These are phyloP conservation scores for Ctenoplectra terminalis DNA, from an alignment of 1,140 invertebrate genomes.

Conservation along the genomic window DNA sequence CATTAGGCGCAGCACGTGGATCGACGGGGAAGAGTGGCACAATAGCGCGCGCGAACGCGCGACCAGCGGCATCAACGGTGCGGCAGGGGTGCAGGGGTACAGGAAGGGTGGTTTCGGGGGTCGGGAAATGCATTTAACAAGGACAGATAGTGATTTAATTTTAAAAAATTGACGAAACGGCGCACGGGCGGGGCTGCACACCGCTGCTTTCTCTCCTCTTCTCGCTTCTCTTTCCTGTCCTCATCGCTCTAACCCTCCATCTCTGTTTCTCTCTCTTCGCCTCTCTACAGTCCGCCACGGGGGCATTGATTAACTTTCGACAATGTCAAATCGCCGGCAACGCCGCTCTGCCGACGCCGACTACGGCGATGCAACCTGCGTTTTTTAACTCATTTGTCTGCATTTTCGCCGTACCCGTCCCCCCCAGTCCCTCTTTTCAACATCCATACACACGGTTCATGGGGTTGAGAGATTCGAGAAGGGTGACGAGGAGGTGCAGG, in stretches of 20 bases:
- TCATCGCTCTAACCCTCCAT: background rate
- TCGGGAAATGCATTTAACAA: conserved; percentile 82
- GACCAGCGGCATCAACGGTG: conserved; percentile 43
- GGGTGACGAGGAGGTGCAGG: background rate
- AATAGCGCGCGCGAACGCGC: conserved; percentile 54
- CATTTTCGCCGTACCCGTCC: conserved; percentile 62
- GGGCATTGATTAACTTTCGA: conserved; percentile 83
- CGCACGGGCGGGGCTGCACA: conserved; percentile 61
- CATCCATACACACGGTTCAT: conserved; percentile 10
- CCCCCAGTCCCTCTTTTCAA: conserved; percentile 39
- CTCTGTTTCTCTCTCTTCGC: background rate
- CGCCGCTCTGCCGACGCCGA: conserved; percentile 61
- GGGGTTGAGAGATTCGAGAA: conserved; percentile 16
- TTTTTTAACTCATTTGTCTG: conserved; percentile 79
- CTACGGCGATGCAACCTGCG: conserved; percentile 70
- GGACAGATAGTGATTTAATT: conserved; percentile 84
- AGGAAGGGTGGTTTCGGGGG: conserved; percentile 41
- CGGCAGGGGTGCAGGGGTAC: background rate
- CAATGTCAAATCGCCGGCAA: conserved; percentile 82
- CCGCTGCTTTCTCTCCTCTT: conserved; percentile 3
- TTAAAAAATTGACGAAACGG: conserved; percentile 83
- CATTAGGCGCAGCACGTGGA: conserved; percentile 80
- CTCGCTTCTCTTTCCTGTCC: conserved; percentile 1
- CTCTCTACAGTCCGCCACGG: conserved; percentile 19
- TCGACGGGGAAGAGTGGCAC: conserved; percentile 55